Evolutionary conservation across 2,888 invertebrate species (phyloP), one percentile per base, ranked within the genome.

Genomic region (Pristionchus mayeri): DNA sequence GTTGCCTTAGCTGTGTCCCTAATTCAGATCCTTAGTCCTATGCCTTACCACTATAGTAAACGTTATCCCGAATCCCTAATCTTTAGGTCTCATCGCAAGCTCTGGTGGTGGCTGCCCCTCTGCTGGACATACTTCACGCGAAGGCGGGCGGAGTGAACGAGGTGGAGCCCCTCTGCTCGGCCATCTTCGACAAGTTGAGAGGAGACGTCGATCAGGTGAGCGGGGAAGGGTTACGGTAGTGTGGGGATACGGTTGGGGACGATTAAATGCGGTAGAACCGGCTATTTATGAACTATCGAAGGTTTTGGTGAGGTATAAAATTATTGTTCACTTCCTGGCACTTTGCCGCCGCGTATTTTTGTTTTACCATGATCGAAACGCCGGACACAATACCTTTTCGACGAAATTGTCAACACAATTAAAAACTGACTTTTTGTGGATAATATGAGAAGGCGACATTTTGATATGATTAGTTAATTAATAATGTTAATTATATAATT

Each of bases 141-240:
- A n/a, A 67, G 76, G 50, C 4, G 24, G 21, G 57, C 4, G 57
- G 24, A 24, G 57, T n/a, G 6, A 9, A 30, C 13, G 67, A 44
- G 44, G 81, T 81, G 30, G 30, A 78, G 27, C 60, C 71, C 48
- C 67, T 82, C 78, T 11, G 78, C 93, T 94, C 95, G 86, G 96
- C 96, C 91, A 97, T 97, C 0, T 94, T 97, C 89, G 95, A 96
- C 86, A 95, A 97, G 85, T 94, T 99, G 57, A 96, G 96, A 91
- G 97, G 98, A 0, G 98, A 99, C 93, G 97, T 98, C 92, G 99
- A 99, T 94, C 98, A 99, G 93, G 90, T 90, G n/a, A n/a, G 60
- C 27, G 2, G 3, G 6, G 9, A 60, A 16, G 1, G 30, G 27
- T 2, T 63, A 30, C 63, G 34, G 34, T 63, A 63, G 34, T 34